Base-by-base conservation (phyloP, 2,797 vertebrate genomes). In the Potorous gilbertii region DNA sequence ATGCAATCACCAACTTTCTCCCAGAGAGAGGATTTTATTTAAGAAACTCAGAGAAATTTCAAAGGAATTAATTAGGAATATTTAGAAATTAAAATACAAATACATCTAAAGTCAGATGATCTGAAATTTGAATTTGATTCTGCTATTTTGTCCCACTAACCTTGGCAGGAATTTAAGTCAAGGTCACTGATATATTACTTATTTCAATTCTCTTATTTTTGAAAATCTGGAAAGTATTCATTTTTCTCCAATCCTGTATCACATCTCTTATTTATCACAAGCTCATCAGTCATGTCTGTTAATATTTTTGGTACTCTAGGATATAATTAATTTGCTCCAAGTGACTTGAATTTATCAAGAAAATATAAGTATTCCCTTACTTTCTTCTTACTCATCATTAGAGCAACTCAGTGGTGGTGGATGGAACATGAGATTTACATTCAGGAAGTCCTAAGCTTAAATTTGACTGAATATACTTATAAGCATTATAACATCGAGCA, bases 1-100 rank as follows among this genome's bases (percentile, higher is more conserved):
- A 54, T 9, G 3, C 74, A 91, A 89, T 93, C 95, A 93, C 10
- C 1, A 52, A 1, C 90, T 92, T 27, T 93, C 93, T 92, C 74
- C 0, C 10, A 91, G 24, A 54, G 92, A 66, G 2, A 52, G 31
- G 16, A 62, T 74, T 90, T 24, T 0, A 40, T 57, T 24, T 55
- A 54, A 96, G 62, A 12, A 90, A 94, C 90, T 59, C 34, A 74
- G 13, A 91, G 0, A 40, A 92, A 57, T 93, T 74, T 94, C 52
- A 95, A 95, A 92, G 91, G 27, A 96, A 95, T 74, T 1, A 59
- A 74, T 46, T 89, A 24, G 3, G 4, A 0, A 12, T 95, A 89
- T 94, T 89, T 54, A n/a, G 28, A 74, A 74, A n/a, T 66, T 4
- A 66, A 66, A 66, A 74, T 74, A 5, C 16, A 74, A 40, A 74